These are phyloP conservation scores for Pyrrhopygopsis socrates DNA, from an alignment of 2,888 invertebrate genomes.

Conservation along the genomic window DNA sequence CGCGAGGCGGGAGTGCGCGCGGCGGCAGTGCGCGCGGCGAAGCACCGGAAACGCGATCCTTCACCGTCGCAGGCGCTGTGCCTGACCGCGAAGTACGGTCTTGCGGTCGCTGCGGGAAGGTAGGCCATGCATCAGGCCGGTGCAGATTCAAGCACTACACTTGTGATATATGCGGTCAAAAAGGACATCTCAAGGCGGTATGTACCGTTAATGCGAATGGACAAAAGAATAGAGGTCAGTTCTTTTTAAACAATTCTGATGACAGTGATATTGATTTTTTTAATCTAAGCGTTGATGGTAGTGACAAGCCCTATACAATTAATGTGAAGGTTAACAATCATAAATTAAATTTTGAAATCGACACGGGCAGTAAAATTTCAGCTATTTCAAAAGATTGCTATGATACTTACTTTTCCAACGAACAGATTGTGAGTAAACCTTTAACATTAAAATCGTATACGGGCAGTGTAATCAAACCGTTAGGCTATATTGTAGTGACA, in stretches of 20 bases:
- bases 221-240: conserved; percentile 31
- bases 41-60: too few species aligned
- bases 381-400: conserved; percentile 73
- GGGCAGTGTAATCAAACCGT: conserved; percentile 55
- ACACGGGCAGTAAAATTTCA: conserved; percentile 77
- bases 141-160: conserved; percentile 43
- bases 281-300: conserved; percentile 45
- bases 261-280: conserved; percentile 56
- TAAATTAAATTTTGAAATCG: conserved; percentile 71
- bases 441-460: conserved; percentile 61
- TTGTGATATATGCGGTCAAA: conserved; percentile 47
- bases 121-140: background rate
- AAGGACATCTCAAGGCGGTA: conserved; percentile 50
- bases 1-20: too few species aligned
- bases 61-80: background rate
- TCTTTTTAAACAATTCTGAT: conserved; percentile 51
- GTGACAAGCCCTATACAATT: conserved; percentile 60
- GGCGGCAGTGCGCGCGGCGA: too few species aligned
- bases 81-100: background rate
- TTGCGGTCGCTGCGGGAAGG: conserved; percentile 9
- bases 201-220: conserved; percentile 24
- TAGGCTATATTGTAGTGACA: conserved; percentile 63
- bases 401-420: conserved; percentile 55
- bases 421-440: conserved; percentile 36
- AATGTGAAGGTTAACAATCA: conserved; percentile 48